phyloP scores from a whole-genome alignment of 1,140 invertebrate species.

The Platyscapa corneri region DNA sequence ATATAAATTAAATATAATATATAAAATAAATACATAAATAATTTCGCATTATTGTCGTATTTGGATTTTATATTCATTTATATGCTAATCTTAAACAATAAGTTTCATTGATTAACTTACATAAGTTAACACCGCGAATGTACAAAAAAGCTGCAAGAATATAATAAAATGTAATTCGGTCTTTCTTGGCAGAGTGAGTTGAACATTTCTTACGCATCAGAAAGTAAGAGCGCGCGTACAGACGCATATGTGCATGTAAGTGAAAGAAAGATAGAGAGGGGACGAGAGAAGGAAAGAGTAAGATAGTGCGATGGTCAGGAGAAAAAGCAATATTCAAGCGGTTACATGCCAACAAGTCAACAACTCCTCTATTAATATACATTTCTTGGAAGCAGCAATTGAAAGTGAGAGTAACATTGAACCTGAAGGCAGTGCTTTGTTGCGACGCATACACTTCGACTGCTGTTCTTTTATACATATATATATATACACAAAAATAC shows the following conservation, averaged over 20 bases:
- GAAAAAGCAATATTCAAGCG: neutral
- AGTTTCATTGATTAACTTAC: neutral
- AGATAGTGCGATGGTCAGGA: neutral
- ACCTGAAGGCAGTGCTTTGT: constrained; percentile 54
- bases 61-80: neutral
- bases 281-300: neutral
- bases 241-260: neutral
- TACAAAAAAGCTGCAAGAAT: neutral
- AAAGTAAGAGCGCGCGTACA: neutral
- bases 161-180: neutral
- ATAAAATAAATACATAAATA: neutral
- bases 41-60: neutral
- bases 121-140: neutral
- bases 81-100: neutral
- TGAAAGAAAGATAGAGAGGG: neutral
- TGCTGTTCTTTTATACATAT: neutral
- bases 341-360: neutral
- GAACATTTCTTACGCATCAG: neutral
- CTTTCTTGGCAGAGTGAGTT: neutral
- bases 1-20: neutral
- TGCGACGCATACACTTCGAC: neutral
- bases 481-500: neutral
- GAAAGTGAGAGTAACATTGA: constrained; percentile 66
- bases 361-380: constrained; percentile 56
- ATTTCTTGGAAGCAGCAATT: constrained; percentile 58